Percentiles rank a stretch among this genome's conserved stretches.
These are phyloP conservation scores for Bujurquina vittata DNA, from an alignment of 2,113 vertebrate genomes.

Conservation along the genomic window DNA sequence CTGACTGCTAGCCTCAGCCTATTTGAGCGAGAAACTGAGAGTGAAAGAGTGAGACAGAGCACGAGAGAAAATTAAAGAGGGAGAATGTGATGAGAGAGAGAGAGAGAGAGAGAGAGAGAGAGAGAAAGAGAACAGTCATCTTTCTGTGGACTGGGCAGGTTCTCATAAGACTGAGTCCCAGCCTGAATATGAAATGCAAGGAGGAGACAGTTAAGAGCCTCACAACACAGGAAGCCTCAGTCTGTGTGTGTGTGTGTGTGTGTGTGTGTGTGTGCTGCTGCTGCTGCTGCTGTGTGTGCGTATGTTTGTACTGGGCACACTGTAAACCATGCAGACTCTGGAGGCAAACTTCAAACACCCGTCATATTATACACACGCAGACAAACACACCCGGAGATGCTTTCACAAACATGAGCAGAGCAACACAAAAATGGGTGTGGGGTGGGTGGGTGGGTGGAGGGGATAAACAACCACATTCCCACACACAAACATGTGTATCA, in stretches of 20 bases:
- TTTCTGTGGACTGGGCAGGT: slow-evolving; percentile 70
- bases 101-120: slow-evolving; percentile 45
- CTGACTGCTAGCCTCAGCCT: slow-evolving; percentile 75
- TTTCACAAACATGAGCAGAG: slow-evolving; percentile 23
- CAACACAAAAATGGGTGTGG: not conserved
- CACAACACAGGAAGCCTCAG: slow-evolving; percentile 61
- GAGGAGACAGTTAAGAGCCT: slow-evolving; percentile 60
- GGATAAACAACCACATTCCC: slow-evolving; percentile 53
- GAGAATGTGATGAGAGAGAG: slow-evolving; percentile 50
- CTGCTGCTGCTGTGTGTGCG: slow-evolving; percentile 11
- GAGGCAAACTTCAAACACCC: slow-evolving; percentile 69
- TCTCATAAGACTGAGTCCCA: slow-evolving; percentile 70
- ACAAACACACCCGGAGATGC: slow-evolving; percentile 5
- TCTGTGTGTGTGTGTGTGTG: slow-evolving; percentile 28
- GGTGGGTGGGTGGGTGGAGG: not conserved
- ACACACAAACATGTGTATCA: slow-evolving; percentile 58
- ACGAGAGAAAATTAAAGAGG: slow-evolving; percentile 65
- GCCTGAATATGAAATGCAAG: slow-evolving; percentile 71
- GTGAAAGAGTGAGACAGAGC: slow-evolving; percentile 58
- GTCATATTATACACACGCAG: slow-evolving; percentile 50
- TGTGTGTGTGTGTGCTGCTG: slow-evolving; percentile 12
- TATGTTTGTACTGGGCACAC: slow-evolving; percentile 38
- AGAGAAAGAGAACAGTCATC: slow-evolving; percentile 58
- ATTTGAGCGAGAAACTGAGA: slow-evolving; percentile 63
- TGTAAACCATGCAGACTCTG: slow-evolving; percentile 58